phyloP scores from a whole-genome alignment of 2,888 invertebrate genomes.

The Tenthredo mesomela region DNA sequence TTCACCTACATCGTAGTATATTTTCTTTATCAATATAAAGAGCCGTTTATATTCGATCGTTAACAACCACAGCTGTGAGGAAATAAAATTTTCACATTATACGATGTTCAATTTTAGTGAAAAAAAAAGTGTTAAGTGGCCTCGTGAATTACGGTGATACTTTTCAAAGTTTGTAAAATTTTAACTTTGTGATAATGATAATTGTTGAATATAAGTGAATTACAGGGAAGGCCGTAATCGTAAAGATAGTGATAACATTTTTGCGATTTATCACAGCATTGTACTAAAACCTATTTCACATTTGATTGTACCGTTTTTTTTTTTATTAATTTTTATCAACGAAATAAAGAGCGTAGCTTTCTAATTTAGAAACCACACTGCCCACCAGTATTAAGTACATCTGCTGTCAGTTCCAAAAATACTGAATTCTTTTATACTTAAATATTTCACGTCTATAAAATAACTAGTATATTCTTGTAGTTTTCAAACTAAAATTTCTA shows the following conservation, averaged over 20 bases:
- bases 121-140: not conserved
- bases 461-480: conserved; percentile 18
- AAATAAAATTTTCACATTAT: not conserved
- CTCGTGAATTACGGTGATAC: not conserved
- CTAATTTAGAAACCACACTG: not conserved
- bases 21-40: not conserved
- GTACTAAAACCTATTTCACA: not conserved
- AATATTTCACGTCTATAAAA: conserved; percentile 5
- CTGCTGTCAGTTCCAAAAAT: conserved; percentile 20
- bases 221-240: not conserved
- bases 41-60: not conserved
- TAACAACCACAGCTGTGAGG: conserved; percentile 12
- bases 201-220: not conserved
- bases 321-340: not conserved
- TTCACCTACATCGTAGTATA: not conserved
- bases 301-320: not conserved
- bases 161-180: not conserved
- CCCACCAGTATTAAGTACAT: conserved; percentile 13
- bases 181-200: not conserved
- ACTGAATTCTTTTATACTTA: not conserved
- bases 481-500: conserved; percentile 30
- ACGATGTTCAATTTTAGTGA: not conserved
- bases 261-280: not conserved
- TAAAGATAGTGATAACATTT: not conserved
- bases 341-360: not conserved